Evolutionary conservation across 2,113 vertebrate species (phyloP).

Genomic region (Phalacrocorax pelagicus): DNA sequence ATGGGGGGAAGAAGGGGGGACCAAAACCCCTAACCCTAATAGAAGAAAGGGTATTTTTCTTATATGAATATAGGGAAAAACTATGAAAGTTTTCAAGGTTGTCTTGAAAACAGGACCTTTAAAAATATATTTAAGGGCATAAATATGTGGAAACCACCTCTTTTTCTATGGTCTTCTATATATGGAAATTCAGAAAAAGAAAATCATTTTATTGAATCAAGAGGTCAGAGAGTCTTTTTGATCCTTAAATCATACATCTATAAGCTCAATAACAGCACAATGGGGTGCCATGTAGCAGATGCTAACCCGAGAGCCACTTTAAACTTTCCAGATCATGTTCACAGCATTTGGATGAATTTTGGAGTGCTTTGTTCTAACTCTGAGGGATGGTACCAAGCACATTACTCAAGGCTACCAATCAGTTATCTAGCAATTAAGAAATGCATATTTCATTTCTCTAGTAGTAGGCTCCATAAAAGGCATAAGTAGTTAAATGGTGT

Average conservation of each 20-base stretch:
- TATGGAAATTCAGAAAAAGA: neutral
- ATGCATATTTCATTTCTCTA: neutral
- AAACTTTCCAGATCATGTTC: constrained; percentile 13
- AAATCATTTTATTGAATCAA: neutral
- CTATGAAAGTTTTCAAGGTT: neutral
- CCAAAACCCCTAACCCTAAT: neutral
- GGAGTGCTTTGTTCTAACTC: constrained; percentile 7
- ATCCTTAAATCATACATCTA: constrained; percentile 17
- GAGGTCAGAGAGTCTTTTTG: neutral
- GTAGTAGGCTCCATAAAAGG: neutral
- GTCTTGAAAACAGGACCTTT: neutral
- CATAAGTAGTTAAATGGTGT: neutral
- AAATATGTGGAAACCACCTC: neutral
- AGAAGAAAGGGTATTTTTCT: neutral
- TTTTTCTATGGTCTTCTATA: neutral
- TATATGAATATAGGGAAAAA: neutral
- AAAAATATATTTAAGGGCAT: neutral
- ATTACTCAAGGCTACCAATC: neutral
- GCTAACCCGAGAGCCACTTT: constrained; percentile 11
- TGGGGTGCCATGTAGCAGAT: constrained; percentile 33
- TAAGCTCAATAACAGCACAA: neutral
- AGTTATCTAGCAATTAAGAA: neutral
- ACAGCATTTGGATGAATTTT: neutral
- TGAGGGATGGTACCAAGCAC: neutral
- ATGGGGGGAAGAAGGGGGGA: rapidly evolving